Evolutionary conservation across 2,888 invertebrate species (phyloP).

Genomic region (Drosophila maculinotata): DNA sequence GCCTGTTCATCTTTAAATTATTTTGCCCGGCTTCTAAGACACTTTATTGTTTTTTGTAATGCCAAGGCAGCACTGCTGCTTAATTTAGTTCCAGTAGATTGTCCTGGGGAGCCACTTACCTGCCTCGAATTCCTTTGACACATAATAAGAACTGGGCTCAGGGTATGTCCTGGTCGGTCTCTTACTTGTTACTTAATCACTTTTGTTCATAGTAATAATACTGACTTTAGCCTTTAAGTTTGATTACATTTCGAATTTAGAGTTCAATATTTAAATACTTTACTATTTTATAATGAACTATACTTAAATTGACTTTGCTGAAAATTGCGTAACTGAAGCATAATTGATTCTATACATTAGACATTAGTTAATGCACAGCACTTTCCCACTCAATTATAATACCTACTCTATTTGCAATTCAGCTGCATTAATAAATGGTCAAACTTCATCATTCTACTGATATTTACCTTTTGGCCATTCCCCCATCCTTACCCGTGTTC

Average conservation of each 20-base stretch:
- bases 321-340: too few species aligned
- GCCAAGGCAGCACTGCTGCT: slow-evolving; percentile 19
- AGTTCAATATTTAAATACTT: too few species aligned
- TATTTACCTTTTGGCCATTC: not conserved
- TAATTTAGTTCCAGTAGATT: slow-evolving; percentile 31
- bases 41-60: slow-evolving; percentile 50
- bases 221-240: too few species aligned
- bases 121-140: slow-evolving; percentile 2
- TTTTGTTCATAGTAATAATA: too few species aligned
- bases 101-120: not conserved
- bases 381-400: not conserved
- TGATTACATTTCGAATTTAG: too few species aligned
- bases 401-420: not conserved
- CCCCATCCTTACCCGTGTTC: not conserved
- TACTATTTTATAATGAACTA: too few species aligned
- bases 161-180: too few species aligned
- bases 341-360: too few species aligned
- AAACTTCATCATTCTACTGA: not conserved
- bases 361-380: not conserved
- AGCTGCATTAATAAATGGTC: not conserved
- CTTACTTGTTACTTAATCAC: too few species aligned
- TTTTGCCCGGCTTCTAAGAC: slow-evolving; percentile 44
- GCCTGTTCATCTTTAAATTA: slow-evolving; percentile 60
- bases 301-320: too few species aligned
- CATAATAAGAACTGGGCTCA: slow-evolving; percentile 5